Percentiles rank a stretch among this genome's conserved stretches.
These are phyloP conservation scores for Sesia apiformis DNA, from an alignment of 2,888 invertebrate species.

Conservation along the genomic window DNA sequence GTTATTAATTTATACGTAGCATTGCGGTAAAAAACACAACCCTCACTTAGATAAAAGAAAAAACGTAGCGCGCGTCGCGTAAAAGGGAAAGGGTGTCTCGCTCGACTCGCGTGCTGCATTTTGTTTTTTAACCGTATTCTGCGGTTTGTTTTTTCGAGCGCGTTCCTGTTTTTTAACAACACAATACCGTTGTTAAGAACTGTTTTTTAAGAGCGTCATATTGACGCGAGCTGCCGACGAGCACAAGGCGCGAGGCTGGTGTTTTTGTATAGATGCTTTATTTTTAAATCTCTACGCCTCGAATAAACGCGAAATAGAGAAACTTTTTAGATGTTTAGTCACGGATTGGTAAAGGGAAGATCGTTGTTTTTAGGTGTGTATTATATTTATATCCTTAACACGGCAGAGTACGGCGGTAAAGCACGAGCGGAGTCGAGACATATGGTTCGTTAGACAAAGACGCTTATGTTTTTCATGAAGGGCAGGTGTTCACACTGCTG, in stretches of 20 bases:
- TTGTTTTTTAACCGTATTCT: conserved; percentile 67
- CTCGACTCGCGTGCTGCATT: conserved; percentile 67
- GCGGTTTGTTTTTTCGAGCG: conserved; percentile 71
- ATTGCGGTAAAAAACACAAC: conserved; percentile 64
- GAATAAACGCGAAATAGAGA: conserved; percentile 50
- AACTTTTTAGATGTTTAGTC: conserved; percentile 58
- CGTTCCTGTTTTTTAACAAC: conserved; percentile 71
- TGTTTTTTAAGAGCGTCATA: conserved; percentile 68
- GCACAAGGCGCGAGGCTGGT: conserved; percentile 51
- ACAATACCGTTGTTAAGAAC: conserved; percentile 65
- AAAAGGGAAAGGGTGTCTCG: conserved; percentile 73
- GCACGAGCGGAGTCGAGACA: conserved; percentile 48
- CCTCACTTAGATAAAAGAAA: conserved; percentile 59
- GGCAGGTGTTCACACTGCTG: conserved; percentile 7
- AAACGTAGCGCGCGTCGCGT: conserved; percentile 68
- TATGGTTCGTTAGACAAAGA: conserved; percentile 58
- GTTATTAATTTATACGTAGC: conserved; percentile 73
- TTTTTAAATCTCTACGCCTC: conserved; percentile 60
- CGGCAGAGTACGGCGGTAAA: conserved; percentile 26
- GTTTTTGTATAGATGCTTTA: conserved; percentile 53
- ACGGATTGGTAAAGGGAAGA: conserved; percentile 58
- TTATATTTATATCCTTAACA: conserved; percentile 40
- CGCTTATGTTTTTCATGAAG: conserved; percentile 26
- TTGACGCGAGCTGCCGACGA: conserved; percentile 48
- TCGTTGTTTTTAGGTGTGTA: conserved; percentile 35